phyloP scores from a whole-genome alignment of 2,888 invertebrate genomes.

The Terebella lapidaria region DNA sequence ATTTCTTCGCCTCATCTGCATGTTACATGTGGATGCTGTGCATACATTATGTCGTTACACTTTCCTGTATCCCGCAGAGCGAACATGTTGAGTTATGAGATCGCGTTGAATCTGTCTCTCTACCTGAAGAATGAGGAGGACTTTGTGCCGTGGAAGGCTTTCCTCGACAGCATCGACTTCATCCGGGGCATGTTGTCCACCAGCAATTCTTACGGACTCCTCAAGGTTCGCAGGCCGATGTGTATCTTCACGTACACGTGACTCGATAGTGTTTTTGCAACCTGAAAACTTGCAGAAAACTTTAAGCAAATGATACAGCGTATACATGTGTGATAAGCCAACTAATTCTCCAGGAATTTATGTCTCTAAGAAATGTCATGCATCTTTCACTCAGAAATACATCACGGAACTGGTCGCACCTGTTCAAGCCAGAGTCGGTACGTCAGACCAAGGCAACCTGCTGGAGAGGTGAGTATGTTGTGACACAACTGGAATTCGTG shows the following conservation, averaged over 20 bases:
- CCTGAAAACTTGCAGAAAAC: background rate
- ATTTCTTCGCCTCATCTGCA: too few species aligned
- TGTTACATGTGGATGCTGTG: too few species aligned
- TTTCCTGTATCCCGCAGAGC: conserved; percentile 38
- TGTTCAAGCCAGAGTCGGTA: conserved; percentile 18
- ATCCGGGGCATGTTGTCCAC: conserved; percentile 46
- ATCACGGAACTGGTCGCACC: conserved; percentile 39
- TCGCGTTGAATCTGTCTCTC: conserved; percentile 46
- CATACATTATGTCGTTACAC: too few species aligned
- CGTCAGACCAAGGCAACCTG: conserved; percentile 22
- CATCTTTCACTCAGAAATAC: too few species aligned
- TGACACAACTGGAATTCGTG: too few species aligned
- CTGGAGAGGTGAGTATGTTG: conserved; percentile 21
- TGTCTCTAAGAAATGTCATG: too few species aligned
- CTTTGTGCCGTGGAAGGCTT: conserved; percentile 50
- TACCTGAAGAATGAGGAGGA: conserved; percentile 45
- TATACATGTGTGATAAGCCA: too few species aligned
- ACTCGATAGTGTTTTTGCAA: background rate
- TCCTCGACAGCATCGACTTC: conserved; percentile 43
- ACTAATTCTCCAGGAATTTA: too few species aligned
- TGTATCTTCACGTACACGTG: too few species aligned
- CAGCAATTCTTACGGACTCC: conserved; percentile 39
- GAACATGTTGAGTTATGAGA: conserved; percentile 39
- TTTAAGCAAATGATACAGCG: too few species aligned
- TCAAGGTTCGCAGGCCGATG: conserved; percentile 32